These are phyloP conservation scores for Sinonovacula constricta DNA, from an alignment of 1,140 invertebrate genomes.

Conservation along the genomic window DNA sequence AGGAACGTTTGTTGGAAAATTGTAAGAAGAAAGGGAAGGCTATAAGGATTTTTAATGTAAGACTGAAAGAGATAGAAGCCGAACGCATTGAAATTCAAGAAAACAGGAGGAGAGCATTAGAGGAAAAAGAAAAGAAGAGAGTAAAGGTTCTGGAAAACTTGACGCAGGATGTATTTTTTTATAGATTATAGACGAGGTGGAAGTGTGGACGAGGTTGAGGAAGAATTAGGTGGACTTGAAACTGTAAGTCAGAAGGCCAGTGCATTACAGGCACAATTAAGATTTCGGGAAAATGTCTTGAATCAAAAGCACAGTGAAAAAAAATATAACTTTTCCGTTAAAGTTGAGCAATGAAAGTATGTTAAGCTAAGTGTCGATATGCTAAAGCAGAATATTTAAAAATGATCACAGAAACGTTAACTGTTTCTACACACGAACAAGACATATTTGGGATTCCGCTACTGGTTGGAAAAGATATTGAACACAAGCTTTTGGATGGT, in stretches of 20 bases:
- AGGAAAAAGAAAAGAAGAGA: slow-evolving; percentile 18
- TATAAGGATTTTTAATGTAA: slow-evolving; percentile 24
- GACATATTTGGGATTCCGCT: no score
- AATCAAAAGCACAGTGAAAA: slow-evolving; percentile 25
- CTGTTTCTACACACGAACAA: no score
- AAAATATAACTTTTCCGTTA: slow-evolving; percentile 10
- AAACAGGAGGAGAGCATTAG: slow-evolving; percentile 10
- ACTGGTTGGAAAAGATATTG: no score
- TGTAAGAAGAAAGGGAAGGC: slow-evolving; percentile 20
- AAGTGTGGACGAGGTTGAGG: neutral
- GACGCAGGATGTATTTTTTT: slow-evolving; percentile 22
- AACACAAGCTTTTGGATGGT: no score
- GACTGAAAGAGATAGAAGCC: slow-evolving; percentile 21
- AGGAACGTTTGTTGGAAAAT: no score
- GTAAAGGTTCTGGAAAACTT: slow-evolving; percentile 7
- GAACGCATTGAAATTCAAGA: slow-evolving; percentile 20
- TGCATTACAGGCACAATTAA: slow-evolving; percentile 17
- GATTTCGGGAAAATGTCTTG: slow-evolving; percentile 33
- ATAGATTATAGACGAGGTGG: slow-evolving; percentile 19
- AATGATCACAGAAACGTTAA: slow-evolving; percentile 1
- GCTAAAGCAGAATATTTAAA: slow-evolving; percentile 32
- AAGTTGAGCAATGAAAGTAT: slow-evolving; percentile 14
- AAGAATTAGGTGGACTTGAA: neutral
- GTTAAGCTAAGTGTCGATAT: slow-evolving; percentile 7
- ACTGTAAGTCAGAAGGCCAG: neutral